Evolutionary conservation across 2,113 vertebrate genomes (phyloP), one percentile per base, ranked within the genome.

Genomic region (Semicossyphus pulcher): DNA sequence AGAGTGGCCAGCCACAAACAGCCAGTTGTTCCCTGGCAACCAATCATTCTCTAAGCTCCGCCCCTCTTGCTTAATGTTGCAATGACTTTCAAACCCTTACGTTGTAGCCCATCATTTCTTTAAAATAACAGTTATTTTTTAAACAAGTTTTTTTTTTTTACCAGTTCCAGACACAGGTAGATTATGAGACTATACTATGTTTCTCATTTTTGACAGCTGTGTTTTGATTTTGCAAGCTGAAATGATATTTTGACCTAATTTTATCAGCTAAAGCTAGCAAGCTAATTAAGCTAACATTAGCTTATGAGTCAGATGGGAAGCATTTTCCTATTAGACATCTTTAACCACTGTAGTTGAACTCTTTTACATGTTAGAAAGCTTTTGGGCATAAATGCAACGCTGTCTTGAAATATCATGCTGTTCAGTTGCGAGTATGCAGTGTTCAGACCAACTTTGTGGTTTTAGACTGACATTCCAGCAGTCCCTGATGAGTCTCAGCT

Each of bases 401-500:
- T 52, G 37, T 59, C 20, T 37, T 28, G 2, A 68, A 54, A 76
- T 78, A 51, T 61, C 51, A 34, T 32, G 9, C 45, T 37, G 59
- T 42, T 81, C 2, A 58, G 66, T 68, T 61, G 62, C 57, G 37
- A 69, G 23, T 34, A 61, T 42, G 48, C 11, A 18, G 26, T 10
- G 49, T 67, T 32, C 25, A 58, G 67, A 29, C 28, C 20, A 86
- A 42, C 61, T 81, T 74, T 76, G 59, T 62, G 47, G 77, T 53
- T 77, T 56, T 37, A n/a, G 29, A 52, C 61, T 36, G 7, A 48
- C 74, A 86, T 88, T 88, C 61, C 23, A 72, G 28, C 15, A 26
- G 29, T 83, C 76, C 60, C 83, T n/a, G 16, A 48, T 76, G 66
- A 62, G 69, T 62, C 70, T 71, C 78, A 65, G 65, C 76, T 87